Conservation (phyloP, 2,797 vertebrate species). For the Menidia menidia region DNA sequence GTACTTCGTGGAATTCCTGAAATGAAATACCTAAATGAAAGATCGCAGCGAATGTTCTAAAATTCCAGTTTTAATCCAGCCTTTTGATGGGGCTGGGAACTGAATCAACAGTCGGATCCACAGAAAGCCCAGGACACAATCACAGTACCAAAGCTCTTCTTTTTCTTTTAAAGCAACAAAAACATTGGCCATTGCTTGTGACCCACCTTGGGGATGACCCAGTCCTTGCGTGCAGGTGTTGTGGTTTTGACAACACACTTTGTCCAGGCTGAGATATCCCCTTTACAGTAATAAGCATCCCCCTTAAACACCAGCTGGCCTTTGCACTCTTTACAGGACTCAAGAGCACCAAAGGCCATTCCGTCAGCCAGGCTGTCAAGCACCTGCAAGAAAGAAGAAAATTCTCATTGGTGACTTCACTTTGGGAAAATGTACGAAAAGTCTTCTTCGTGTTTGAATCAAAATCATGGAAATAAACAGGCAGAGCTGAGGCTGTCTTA, state of each 20-base stretch:
- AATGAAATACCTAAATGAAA: conserved; percentile 7
- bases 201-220: conserved; percentile 91
- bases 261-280: conserved; percentile 96
- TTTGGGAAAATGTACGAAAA: neutral
- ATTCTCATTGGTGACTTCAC: no score
- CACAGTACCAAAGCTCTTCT: no score
- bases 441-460: neutral
- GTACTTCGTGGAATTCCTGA: conserved; percentile 92
- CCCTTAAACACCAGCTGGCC: conserved; percentile 96
- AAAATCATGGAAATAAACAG: neutral
- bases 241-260: conserved; percentile 93
- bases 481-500: conserved; percentile 71
- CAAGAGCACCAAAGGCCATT: conserved; percentile 92
- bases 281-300: conserved; percentile 92
- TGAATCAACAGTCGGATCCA: neutral
- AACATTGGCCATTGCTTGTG: neutral
- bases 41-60: neutral
- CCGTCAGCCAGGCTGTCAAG: conserved; percentile 92
- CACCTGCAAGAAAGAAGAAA: conserved; percentile 78
- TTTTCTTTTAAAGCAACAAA: neutral
- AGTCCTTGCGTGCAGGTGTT: conserved; percentile 89
- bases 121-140: neutral
- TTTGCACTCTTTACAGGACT: conserved; percentile 88
- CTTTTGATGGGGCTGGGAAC: no score
- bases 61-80: no score